Evolutionary conservation across 2,113 vertebrate species (phyloP).

Genomic region (Phrynosoma blainvillii): DNA sequence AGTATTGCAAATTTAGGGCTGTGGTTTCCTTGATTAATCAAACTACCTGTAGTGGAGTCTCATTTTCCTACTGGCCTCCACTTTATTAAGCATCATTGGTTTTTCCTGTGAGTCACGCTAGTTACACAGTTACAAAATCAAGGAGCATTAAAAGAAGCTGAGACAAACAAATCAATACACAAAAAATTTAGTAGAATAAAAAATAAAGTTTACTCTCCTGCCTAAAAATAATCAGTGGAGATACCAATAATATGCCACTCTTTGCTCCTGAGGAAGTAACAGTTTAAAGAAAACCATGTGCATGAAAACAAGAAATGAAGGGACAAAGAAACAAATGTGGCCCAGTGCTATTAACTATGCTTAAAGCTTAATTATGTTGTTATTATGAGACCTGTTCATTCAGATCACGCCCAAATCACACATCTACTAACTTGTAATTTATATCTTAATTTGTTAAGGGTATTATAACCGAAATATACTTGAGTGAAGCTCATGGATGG

Average conservation of each 20-base stretch:
- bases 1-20: no score
- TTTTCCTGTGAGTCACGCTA: not conserved
- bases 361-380: not conserved
- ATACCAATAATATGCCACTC: not conserved
- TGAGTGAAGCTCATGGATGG: not conserved
- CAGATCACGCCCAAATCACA: not conserved
- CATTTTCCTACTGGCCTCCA: no score
- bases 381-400: not conserved
- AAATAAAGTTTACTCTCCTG: not conserved
- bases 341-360: not conserved
- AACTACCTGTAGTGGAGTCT: no score
- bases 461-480: not conserved
- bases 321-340: not conserved
- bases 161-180: not conserved
- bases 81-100: no score
- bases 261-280: not conserved
- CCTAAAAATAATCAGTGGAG: not conserved
- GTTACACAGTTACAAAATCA: not conserved
- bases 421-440: not conserved
- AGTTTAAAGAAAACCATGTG: not conserved
- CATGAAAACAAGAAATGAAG: not conserved
- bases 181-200: not conserved
- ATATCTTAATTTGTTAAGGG: not conserved
- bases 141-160: not conserved
- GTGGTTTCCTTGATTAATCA: no score